A percentile compares a stretch with the other conserved stretches of the same genome.
These are phyloP conservation scores for Myiagra hebetior DNA, from an alignment of 2,113 vertebrate genomes.

Conservation along the genomic window DNA sequence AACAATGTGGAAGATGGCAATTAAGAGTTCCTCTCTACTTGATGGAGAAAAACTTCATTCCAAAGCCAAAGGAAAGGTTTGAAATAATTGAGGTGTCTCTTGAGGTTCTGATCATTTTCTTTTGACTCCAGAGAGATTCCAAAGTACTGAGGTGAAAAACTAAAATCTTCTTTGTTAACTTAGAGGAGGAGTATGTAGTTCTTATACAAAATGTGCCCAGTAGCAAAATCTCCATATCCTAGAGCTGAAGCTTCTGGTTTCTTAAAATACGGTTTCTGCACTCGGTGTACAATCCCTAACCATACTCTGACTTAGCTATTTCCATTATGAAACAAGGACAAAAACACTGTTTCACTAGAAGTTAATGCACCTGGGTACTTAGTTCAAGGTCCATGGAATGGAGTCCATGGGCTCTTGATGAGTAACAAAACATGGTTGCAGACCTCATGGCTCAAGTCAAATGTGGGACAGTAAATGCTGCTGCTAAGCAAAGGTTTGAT, in stretches of 20 bases:
- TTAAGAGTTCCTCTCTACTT: background rate
- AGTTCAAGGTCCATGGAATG: background rate
- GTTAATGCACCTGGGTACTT: background rate
- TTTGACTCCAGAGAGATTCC: background rate
- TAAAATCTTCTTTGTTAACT: background rate
- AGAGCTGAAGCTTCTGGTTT: background rate
- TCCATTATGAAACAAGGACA: background rate
- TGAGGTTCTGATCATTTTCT: background rate
- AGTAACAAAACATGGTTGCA: background rate
- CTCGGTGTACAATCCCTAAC: background rate
- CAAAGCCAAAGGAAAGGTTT: background rate
- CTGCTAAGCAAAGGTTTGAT: background rate
- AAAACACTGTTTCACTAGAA: background rate
- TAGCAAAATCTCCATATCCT: background rate
- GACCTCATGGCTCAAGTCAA: background rate
- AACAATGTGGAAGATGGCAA: background rate
- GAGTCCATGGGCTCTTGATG: background rate
- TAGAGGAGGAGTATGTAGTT: background rate
- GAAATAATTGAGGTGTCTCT: background rate
- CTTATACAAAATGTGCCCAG: background rate
- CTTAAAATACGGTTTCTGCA: background rate
- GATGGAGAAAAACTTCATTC: background rate
- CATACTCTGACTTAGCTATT: background rate
- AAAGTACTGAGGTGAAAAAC: background rate
- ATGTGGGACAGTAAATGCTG: fast-evolving